phyloP scores from a whole-genome alignment of 30 jellyfish, hydroid and myxozoan species.

The Mastigias papua region DNA sequence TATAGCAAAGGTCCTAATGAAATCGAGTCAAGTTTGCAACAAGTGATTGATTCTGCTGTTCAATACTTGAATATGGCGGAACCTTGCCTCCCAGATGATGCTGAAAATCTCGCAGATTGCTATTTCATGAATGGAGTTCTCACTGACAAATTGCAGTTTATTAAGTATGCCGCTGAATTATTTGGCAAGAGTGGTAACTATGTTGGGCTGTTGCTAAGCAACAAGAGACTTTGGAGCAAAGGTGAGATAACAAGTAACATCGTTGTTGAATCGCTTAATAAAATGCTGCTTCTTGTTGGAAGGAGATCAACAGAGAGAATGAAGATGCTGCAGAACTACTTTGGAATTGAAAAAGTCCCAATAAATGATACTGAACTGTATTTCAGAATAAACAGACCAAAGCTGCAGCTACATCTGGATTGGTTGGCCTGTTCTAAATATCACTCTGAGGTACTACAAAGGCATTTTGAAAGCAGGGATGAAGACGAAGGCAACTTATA shows the following conservation, averaged over 20 bases:
- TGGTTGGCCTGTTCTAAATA: neutral
- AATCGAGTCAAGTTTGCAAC: neutral
- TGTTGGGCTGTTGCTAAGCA: slow-evolving; percentile 27
- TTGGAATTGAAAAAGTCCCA: slow-evolving; percentile 39
- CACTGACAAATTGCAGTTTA: slow-evolving; percentile 1
- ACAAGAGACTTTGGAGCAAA: neutral
- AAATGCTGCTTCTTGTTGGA: slow-evolving; percentile 4
- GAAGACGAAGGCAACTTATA: slow-evolving; percentile 21
- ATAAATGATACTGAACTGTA: neutral
- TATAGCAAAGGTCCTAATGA: neutral
- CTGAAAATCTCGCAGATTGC: slow-evolving; percentile 40
- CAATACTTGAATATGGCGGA: slow-evolving; percentile 1
- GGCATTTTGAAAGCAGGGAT: slow-evolving; percentile 4
- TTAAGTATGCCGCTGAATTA: neutral
- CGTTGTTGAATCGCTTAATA: slow-evolving; percentile 14
- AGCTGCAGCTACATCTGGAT: slow-evolving; percentile 1
- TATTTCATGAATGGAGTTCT: slow-evolving; percentile 5
- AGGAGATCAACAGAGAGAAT: slow-evolving; percentile 16
- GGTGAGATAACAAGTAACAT: slow-evolving; percentile 17
- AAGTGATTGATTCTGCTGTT: neutral
- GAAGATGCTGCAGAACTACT: slow-evolving; percentile 16
- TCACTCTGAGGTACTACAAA: neutral
- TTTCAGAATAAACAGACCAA: slow-evolving; percentile 8
- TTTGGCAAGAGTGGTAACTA: slow-evolving; percentile 1
- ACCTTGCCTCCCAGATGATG: neutral